phyloP scores from a whole-genome alignment of 2,888 invertebrate species.

The Catocala fraxini region DNA sequence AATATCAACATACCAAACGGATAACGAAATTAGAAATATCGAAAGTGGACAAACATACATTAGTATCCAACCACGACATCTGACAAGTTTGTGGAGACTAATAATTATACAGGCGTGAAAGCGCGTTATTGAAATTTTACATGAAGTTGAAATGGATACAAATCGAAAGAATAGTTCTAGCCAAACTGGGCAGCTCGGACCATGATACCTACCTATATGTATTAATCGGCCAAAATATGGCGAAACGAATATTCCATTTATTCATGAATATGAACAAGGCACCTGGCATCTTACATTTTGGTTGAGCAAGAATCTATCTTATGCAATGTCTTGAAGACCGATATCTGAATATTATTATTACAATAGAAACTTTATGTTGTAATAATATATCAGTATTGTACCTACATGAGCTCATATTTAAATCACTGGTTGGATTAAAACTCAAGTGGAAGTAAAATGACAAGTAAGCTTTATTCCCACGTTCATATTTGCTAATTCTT shows the following conservation, averaged over 20 bases:
- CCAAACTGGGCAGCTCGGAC: background rate
- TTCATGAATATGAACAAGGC: no score
- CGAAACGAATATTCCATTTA: background rate
- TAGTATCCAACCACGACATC: no score
- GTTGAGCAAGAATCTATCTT: background rate
- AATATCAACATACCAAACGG: no score
- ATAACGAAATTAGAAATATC: no score
- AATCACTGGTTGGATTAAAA: background rate
- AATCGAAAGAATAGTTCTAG: background rate
- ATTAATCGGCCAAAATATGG: no score
- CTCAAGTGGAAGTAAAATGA: background rate
- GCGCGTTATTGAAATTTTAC: no score
- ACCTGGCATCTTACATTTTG: no score
- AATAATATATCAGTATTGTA: no score
- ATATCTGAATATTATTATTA: background rate
- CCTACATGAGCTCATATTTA: background rate
- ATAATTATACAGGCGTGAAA: no score
- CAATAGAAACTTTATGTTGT: background rate
- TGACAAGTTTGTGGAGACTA: no score
- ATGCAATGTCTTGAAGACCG: background rate
- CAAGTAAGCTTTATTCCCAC: conserved; percentile 1
- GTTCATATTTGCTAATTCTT: background rate
- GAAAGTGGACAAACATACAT: no score
- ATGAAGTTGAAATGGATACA: background rate
- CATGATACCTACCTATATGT: no score